Conservation (phyloP, 2,888 invertebrate genomes). For the Taenaris catops region DNA sequence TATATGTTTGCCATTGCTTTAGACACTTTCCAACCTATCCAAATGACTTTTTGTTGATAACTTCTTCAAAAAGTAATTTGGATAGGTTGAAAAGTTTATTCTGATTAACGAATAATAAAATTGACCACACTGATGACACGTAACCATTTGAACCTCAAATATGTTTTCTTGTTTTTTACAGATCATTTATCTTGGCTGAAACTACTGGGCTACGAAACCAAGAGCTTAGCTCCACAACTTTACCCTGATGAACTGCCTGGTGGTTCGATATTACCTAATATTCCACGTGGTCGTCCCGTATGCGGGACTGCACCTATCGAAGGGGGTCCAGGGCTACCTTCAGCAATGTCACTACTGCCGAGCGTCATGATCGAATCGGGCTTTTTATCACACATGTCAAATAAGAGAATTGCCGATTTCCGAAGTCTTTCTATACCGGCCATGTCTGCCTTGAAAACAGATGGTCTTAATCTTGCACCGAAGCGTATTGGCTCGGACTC, state of each 20-base stretch:
- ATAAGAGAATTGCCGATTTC: slow-evolving; percentile 88
- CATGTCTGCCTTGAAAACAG: slow-evolving; percentile 88
- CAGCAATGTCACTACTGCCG: slow-evolving; percentile 82
- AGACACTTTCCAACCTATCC: too few species aligned
- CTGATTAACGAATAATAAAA: too few species aligned
- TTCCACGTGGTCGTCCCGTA: slow-evolving; percentile 75
- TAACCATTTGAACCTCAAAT: too few species aligned
- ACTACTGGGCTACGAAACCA: slow-evolving; percentile 91
- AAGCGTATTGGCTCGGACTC: slow-evolving; percentile 90
- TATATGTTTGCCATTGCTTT: too few species aligned
- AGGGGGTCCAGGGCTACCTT: slow-evolving; percentile 75
- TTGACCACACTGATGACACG: too few species aligned
- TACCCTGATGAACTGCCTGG: slow-evolving; percentile 85
- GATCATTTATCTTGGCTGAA: slow-evolving; percentile 93
- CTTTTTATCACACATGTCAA: slow-evolving; percentile 89
- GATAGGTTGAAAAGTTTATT: too few species aligned
- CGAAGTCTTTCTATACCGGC: slow-evolving; percentile 88
- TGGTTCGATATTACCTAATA: slow-evolving; percentile 83
- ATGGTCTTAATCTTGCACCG: slow-evolving; percentile 87
- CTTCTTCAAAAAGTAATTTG: too few species aligned
- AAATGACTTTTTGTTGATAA: too few species aligned
- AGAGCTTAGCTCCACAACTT: slow-evolving; percentile 92
- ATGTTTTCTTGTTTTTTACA: too few species aligned
- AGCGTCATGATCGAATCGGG: slow-evolving; percentile 90
- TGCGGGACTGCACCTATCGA: slow-evolving; percentile 78